phyloP scores from a whole-genome alignment of 2,888 invertebrate genomes.

The Ophonus ardosiacus region DNA sequence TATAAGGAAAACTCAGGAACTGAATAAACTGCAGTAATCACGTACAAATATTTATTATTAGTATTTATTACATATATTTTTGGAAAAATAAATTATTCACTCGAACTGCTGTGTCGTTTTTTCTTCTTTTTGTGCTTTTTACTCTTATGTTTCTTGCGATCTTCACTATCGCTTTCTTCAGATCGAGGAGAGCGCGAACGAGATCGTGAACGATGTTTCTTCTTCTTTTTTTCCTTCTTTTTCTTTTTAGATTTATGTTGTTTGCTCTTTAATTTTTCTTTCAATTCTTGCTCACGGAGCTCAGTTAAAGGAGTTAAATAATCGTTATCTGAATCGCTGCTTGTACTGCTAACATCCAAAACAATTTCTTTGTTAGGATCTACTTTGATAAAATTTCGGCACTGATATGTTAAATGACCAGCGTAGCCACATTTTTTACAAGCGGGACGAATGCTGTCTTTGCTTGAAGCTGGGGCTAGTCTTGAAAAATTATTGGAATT shows the following conservation, averaged over 20 bases:
- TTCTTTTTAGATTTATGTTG: slow-evolving; percentile 80
- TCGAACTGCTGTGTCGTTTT: slow-evolving; percentile 56
- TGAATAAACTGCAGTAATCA: slow-evolving; percentile 70
- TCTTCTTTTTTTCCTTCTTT: slow-evolving; percentile 74
- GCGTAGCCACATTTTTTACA: slow-evolving; percentile 98
- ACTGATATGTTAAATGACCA: slow-evolving; percentile 97
- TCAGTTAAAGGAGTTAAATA: slow-evolving; percentile 90
- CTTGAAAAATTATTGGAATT: slow-evolving; percentile 76
- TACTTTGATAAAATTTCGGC: slow-evolving; percentile 95
- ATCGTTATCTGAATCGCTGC: slow-evolving; percentile 90
- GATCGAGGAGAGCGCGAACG: slow-evolving; percentile 68
- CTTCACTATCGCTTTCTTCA: slow-evolving; percentile 68
- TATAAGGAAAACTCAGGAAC: slow-evolving; percentile 76
- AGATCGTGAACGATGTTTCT: slow-evolving; percentile 68
- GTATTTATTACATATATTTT: neutral
- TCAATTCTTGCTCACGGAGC: slow-evolving; percentile 86
- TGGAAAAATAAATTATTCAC: slow-evolving; percentile 64
- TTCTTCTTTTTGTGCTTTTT: slow-evolving; percentile 67
- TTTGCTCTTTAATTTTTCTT: slow-evolving; percentile 83
- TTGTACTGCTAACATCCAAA: slow-evolving; percentile 95
- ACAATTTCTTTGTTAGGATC: slow-evolving; percentile 96
- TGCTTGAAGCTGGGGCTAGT: slow-evolving; percentile 80
- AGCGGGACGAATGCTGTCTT: slow-evolving; percentile 88
- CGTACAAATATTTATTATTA: slow-evolving; percentile 29
- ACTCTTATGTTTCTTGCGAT: slow-evolving; percentile 69